Conservation (phyloP, 2,797 vertebrate species). For the Danio choprae region DNA sequence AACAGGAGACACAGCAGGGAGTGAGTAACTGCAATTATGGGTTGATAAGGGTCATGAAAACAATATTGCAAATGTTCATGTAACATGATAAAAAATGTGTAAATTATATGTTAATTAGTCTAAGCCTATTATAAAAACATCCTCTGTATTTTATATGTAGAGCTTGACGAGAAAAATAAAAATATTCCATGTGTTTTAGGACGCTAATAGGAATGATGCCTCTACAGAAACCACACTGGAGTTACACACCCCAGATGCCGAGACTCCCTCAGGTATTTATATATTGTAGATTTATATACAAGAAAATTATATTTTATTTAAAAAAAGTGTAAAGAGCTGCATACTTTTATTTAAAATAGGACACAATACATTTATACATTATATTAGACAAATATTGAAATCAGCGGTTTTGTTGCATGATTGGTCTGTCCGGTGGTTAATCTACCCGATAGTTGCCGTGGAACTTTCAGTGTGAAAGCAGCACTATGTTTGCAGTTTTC, state of each 20-base stretch:
- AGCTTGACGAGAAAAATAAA: slow-evolving; percentile 6
- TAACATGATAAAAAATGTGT: too few species aligned
- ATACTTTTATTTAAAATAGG: too few species aligned
- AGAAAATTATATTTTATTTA: too few species aligned
- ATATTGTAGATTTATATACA: neutral
- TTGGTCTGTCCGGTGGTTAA: too few species aligned
- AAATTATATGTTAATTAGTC: too few species aligned
- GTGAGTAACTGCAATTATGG: slow-evolving; percentile 27
- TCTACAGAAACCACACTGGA: slow-evolving; percentile 81
- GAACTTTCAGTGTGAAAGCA: too few species aligned
- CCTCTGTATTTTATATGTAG: neutral
- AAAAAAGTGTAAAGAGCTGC: too few species aligned
- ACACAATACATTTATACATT: too few species aligned
- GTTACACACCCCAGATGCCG: slow-evolving; percentile 74
- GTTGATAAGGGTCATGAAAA: neutral
- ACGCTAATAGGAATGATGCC: slow-evolving; percentile 76
- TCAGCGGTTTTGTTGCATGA: too few species aligned
- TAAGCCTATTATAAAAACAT: neutral
- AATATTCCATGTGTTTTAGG: slow-evolving; percentile 65
- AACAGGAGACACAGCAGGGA: slow-evolving; percentile 65
- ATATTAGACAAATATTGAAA: too few species aligned
- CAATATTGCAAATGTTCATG: neutral
- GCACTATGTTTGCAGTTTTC: too few species aligned
- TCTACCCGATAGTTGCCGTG: too few species aligned
- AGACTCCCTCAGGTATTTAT: slow-evolving; percentile 83